Evolutionary conservation across 2,888 invertebrate species (phyloP).

Genomic region (Hydriomena furcata): DNA sequence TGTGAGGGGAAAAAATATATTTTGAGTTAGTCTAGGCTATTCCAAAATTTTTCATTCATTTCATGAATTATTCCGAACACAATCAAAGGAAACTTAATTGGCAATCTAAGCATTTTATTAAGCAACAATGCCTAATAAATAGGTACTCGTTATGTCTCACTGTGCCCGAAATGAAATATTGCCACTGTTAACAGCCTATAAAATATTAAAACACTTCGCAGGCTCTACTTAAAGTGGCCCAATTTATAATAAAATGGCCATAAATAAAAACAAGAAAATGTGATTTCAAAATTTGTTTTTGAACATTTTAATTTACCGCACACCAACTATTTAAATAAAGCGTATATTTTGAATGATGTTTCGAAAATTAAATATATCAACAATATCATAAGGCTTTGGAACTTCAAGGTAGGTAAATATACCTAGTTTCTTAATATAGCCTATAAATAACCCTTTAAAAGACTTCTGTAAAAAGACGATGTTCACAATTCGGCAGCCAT

Average conservation of each 20-base stretch:
- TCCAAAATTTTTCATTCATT: slow-evolving; percentile 7
- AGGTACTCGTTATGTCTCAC: slow-evolving; percentile 30
- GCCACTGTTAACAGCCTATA: slow-evolving; percentile 33
- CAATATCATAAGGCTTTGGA: too few relatives aligned
- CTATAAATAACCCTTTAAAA: too few relatives aligned
- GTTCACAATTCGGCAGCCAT: too few relatives aligned
- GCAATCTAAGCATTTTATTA: slow-evolving; percentile 37
- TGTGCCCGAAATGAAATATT: slow-evolving; percentile 34
- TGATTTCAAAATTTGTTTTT: slow-evolving; percentile 3
- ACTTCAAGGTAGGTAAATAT: too few relatives aligned
- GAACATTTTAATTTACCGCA: background rate
- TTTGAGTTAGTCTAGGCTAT: too few relatives aligned
- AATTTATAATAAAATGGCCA: slow-evolving; percentile 26
- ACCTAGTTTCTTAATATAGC: too few relatives aligned
- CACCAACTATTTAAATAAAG: background rate
- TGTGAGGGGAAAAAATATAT: too few relatives aligned
- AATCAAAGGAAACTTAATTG: slow-evolving; percentile 34
- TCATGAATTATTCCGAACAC: slow-evolving; percentile 28
- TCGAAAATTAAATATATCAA: too few relatives aligned
- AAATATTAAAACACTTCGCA: slow-evolving; percentile 36
- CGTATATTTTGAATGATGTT: too few relatives aligned
- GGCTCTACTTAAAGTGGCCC: slow-evolving; percentile 28
- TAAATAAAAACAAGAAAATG: slow-evolving; percentile 15
- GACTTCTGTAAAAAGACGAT: too few relatives aligned
- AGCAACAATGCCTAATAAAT: slow-evolving; percentile 35